Evolutionary conservation across 37 sponge, comb jelly and placozoan species (phyloP), one percentile per base, ranked within the genome.

Genomic region (Chondrosia reniformis): DNA sequence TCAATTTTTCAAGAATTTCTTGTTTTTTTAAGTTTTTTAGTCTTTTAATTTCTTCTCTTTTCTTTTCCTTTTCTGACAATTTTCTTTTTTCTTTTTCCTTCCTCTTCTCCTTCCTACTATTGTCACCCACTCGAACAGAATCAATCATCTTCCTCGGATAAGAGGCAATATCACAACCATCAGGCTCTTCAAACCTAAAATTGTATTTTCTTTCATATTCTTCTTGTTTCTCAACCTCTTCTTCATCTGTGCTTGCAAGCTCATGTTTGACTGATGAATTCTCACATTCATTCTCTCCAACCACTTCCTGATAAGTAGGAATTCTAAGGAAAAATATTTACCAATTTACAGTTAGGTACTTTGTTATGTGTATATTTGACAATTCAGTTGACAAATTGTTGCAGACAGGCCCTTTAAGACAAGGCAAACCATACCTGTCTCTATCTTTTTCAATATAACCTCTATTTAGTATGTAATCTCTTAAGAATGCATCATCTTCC

Each of bases 381-480:
- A 49, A 17, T 12, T 49, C 54, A 49, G 17, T 49, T 49, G 12
- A 17, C 54, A 12, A 19, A 17, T 49, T 25, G n/a, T 25, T 10
- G 24, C 28, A 24, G 13, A 46, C 54, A 74, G 28, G 45, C 28
- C 15, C 46, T 28, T 10, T 21, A 28, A 24, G 39, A 63, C 64
- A 63, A 9, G 22, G 56, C 76, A 78, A 8, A 36, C 9, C 75
- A 17, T n/a, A 88, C 88, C 84, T 89, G 61, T 80, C 49, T 0
- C 65, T 56, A 12, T 88, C 81, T 31, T 81, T 67, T 38, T 92
- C 93, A 5, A 92, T n/a, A 63, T 89, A 89, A 0, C 90, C 89
- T 65, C 76, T 86, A 64, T 97, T 89, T 38, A 97, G 82, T 28
- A 97, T 88, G 82, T 90, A 97, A 73, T 97, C 98, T 39, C 98